A percentile compares a stretch with the other conserved stretches of the same genome.
phyloP scores from a whole-genome alignment of 2,113 vertebrate genomes.

The Cyphomyrus plagiostoma region DNA sequence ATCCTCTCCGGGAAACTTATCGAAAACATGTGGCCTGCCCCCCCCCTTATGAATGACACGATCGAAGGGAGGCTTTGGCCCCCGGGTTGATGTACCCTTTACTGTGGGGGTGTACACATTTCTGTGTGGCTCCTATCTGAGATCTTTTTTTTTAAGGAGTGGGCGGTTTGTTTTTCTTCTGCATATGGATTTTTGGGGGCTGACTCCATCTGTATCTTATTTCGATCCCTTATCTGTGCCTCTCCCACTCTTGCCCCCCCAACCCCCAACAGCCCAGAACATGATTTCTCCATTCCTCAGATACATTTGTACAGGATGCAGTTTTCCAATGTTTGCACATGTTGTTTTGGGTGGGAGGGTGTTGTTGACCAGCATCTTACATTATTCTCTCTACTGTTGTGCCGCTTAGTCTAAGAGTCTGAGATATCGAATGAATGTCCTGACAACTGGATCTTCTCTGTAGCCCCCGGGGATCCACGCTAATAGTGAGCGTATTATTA shows the following conservation, averaged over 20 bases:
- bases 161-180: neutral
- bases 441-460: neutral
- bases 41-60: slow-evolving; percentile 32
- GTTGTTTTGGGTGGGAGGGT: neutral
- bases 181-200: neutral
- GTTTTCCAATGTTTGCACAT: neutral
- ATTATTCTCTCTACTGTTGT: neutral
- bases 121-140: slow-evolving; percentile 42
- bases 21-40: slow-evolving; percentile 54
- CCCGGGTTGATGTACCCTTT: slow-evolving; percentile 46
- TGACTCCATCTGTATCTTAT: slow-evolving; percentile 34
- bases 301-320: neutral
- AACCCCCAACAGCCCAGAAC: neutral
- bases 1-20: slow-evolving; percentile 53
- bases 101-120: slow-evolving; percentile 25
- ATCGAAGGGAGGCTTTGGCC: slow-evolving; percentile 15
- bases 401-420: neutral
- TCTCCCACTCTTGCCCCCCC: neutral
- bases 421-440: neutral
- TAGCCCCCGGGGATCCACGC: slow-evolving; percentile 30
- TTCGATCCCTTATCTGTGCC: slow-evolving; percentile 22
- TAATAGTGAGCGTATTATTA: slow-evolving; percentile 28
- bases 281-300: neutral
- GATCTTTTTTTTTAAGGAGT: slow-evolving; percentile 16
- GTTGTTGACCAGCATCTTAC: neutral